Base-by-base conservation (phyloP, 1,140 invertebrate species). In the Cotesia glomerata region DNA sequence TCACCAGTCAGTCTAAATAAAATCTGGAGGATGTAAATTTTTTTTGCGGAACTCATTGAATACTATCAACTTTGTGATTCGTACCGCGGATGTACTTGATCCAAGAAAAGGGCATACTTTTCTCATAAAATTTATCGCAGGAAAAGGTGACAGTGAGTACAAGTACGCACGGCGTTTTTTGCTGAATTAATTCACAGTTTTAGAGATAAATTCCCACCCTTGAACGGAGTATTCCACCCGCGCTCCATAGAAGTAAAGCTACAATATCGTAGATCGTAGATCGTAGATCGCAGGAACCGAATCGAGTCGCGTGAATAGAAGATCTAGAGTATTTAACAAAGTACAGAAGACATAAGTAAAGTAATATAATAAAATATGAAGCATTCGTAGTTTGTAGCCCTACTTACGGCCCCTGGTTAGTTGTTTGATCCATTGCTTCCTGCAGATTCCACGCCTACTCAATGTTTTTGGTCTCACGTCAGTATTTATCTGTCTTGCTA, bases 351-450 rank as follows among this genome's bases (percentile, higher is more conserved):
- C 32, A 61, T 32, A 35, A 14, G n/a, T 26, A 61, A 35, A 36
- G 9, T 14, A 64, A 36, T 5, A 35, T 26, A 26, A 26, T 26
- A 26, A 26, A 26, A 26, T 26, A 26, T 26, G 26, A 26, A 26
- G 26, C 26, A 26, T 26, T 26, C 3, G 26, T 26, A 0, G 26
- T 3, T 26, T 9, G 39, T 45, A 11, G 39, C 39, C 39, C 39
- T 45, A 45, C 39, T 45, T 34, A 71, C 69, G 71, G 56, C 59
- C 61, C 68, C 59, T 58, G 69, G 75, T 75, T 77, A 82, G 78
- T 45, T 45, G 39, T 85, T 81, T 85, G 84, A 85, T 85, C 83
- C 84, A 84, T 84, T 80, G 80, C 83, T 85, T 85, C 84, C 84
- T 84, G 84, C 78, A 79, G 75, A 74, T 69, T 82, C 81, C 83